Evolutionary conservation across 1,140 invertebrate species (phyloP).

Genomic region (Achatina immaculata): DNA sequence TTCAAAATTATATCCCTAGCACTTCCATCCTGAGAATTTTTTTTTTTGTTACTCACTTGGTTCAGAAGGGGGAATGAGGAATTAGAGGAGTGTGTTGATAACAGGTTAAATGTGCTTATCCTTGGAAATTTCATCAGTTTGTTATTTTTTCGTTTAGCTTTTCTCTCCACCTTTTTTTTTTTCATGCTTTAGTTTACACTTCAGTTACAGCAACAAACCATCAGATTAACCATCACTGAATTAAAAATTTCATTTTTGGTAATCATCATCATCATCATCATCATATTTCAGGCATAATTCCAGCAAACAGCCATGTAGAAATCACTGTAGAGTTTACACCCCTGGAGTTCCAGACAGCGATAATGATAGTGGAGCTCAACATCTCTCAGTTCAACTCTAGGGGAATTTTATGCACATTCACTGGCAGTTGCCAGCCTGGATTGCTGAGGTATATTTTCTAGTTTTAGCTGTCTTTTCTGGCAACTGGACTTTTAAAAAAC

Average conservation of each 20-base stretch:
- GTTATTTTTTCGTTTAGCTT: too few relatives aligned
- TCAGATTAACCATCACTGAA: not conserved
- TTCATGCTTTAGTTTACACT: too few relatives aligned
- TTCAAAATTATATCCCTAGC: too few relatives aligned
- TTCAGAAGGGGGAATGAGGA: too few relatives aligned
- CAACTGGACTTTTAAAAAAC: too few relatives aligned
- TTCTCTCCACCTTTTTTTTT: too few relatives aligned
- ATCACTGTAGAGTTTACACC: slow-evolving; percentile 69
- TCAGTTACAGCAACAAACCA: too few relatives aligned
- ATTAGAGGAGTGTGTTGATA: too few relatives aligned
- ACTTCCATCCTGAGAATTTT: too few relatives aligned
- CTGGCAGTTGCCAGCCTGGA: slow-evolving; percentile 65
- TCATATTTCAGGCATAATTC: slow-evolving; percentile 63
- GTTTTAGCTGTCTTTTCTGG: not conserved
- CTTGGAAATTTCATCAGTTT: too few relatives aligned
- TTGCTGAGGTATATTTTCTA: slow-evolving; percentile 61
- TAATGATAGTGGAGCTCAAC: slow-evolving; percentile 64
- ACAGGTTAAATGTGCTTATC: too few relatives aligned
- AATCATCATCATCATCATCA: not conserved
- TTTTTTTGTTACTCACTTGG: too few relatives aligned
- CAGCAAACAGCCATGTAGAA: slow-evolving; percentile 64
- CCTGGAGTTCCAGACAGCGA: slow-evolving; percentile 67
- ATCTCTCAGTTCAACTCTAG: slow-evolving; percentile 70
- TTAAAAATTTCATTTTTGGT: not conserved
- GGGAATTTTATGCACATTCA: slow-evolving; percentile 68